Evolutionary conservation across 2,797 vertebrate species (phyloP).

Genomic region (Poliocrania exsul): DNA sequence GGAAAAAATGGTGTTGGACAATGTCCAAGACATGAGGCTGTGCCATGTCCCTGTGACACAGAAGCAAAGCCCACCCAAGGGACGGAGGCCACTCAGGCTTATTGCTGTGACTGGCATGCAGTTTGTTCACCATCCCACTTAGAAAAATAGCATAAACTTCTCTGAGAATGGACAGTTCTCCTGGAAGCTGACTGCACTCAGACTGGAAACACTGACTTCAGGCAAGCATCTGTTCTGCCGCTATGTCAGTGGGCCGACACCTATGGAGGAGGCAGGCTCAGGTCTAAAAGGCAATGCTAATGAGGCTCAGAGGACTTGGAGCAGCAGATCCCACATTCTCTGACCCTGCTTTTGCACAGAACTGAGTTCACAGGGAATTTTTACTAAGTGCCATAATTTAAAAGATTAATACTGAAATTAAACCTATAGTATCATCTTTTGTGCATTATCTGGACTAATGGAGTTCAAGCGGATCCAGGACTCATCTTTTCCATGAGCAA

Average conservation of each 20-base stretch:
- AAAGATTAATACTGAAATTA: neutral
- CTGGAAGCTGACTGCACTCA: neutral
- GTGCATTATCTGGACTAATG: neutral
- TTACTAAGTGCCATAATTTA: neutral
- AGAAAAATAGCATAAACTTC: neutral
- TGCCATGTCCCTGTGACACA: neutral
- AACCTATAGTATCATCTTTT: neutral
- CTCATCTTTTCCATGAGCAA: neutral
- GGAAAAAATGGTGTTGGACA: neutral
- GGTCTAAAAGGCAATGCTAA: neutral
- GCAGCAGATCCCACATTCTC: rapidly evolving
- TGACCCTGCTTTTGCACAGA: neutral
- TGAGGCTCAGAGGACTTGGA: neutral
- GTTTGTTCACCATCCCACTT: neutral
- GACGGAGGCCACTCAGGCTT: neutral
- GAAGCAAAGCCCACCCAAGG: neutral
- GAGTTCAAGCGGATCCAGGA: neutral
- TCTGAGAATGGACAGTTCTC: neutral
- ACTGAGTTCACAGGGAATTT: neutral
- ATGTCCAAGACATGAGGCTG: rapidly evolving
- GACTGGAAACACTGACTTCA: neutral
- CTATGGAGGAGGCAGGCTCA: neutral
- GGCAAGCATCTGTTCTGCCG: rapidly evolving
- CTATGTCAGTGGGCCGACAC: neutral
- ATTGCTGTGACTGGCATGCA: rapidly evolving